A percentile compares a stretch with the other conserved stretches of the same genome.
These are phyloP conservation scores for Cyanocitta stelleri DNA, from an alignment of 2,113 vertebrate species.

Conservation along the genomic window DNA sequence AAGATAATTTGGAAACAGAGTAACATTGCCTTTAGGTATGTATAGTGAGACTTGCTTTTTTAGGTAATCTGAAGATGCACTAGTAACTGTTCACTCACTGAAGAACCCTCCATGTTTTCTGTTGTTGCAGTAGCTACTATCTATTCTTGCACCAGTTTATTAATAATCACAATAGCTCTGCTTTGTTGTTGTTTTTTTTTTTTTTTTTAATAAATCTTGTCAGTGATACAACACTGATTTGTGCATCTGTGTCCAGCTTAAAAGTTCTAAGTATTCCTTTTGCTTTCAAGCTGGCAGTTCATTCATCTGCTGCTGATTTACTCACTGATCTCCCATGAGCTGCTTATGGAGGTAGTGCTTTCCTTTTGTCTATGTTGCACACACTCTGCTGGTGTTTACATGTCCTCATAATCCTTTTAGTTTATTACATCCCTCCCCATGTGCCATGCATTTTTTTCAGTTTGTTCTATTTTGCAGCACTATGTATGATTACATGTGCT, in stretches of 20 bases:
- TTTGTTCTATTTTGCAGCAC: not conserved
- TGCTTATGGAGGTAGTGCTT: not conserved
- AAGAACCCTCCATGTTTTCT: not conserved
- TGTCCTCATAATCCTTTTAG: not conserved
- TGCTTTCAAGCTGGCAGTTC: not conserved
- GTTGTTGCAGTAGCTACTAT: not conserved
- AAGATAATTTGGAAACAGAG: not conserved
- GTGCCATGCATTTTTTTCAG: not conserved
- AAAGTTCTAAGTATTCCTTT: not conserved
- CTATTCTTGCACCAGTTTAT: not conserved
- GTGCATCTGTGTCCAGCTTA: not conserved
- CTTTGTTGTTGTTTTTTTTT: not conserved
- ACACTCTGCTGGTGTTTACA: not conserved
- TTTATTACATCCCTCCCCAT: not conserved
- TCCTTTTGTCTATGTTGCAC: not conserved
- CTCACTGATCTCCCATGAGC: not conserved
- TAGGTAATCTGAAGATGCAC: not conserved
- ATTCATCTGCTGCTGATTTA: not conserved
- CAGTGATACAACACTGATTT: not conserved
- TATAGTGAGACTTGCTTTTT: not conserved
- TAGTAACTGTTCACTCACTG: not conserved
- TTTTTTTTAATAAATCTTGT: not conserved
- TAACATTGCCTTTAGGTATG: fast-evolving
- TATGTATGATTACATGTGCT: not conserved
- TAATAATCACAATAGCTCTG: not conserved